Conservation (phyloP, 1,140 invertebrate species). For the Drosophila setifemur region DNA sequence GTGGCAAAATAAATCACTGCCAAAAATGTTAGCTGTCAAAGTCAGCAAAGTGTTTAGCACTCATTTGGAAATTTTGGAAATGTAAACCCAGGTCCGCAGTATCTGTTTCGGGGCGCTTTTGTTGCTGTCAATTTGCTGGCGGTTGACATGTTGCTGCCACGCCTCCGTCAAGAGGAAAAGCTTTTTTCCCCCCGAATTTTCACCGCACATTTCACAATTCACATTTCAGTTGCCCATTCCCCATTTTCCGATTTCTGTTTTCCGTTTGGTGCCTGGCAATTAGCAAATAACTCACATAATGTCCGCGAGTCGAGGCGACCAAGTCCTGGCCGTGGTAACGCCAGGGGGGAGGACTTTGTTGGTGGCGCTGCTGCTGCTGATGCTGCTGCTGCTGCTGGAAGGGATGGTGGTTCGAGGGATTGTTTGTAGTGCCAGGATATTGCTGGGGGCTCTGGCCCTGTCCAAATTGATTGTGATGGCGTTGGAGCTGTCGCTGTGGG, state of each 20-base stretch:
- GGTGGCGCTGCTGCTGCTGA: too few relatives aligned
- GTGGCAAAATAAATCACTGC: conserved; percentile 12
- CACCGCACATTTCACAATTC: not conserved
- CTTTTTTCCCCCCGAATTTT: conserved; percentile 34
- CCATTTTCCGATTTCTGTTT: conserved; percentile 3
- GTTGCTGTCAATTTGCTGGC: conserved; percentile 42
- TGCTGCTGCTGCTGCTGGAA: too few relatives aligned
- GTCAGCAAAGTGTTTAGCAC: conserved; percentile 47
- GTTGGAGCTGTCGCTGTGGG: not conserved
- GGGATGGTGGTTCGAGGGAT: not conserved
- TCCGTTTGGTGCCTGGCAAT: conserved; percentile 45
- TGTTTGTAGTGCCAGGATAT: not conserved
- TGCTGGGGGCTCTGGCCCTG: not conserved
- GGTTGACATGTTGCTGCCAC: conserved; percentile 34
- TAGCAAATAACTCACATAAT: conserved; percentile 67
- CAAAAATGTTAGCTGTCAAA: conserved; percentile 15
- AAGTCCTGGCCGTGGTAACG: conserved; percentile 40
- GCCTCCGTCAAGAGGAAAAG: conserved; percentile 14
- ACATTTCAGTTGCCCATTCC: not conserved
- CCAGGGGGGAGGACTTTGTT: not conserved
- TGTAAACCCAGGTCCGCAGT: conserved; percentile 33
- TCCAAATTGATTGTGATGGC: conserved; percentile 52
- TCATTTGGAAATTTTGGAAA: conserved; percentile 54
- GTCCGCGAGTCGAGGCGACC: conserved; percentile 33
- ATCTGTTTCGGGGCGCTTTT: not conserved